Evolutionary conservation across 2,888 invertebrate species (phyloP), one percentile per base, ranked within the genome.

Genomic region (Iphiclides podalirius): DNA sequence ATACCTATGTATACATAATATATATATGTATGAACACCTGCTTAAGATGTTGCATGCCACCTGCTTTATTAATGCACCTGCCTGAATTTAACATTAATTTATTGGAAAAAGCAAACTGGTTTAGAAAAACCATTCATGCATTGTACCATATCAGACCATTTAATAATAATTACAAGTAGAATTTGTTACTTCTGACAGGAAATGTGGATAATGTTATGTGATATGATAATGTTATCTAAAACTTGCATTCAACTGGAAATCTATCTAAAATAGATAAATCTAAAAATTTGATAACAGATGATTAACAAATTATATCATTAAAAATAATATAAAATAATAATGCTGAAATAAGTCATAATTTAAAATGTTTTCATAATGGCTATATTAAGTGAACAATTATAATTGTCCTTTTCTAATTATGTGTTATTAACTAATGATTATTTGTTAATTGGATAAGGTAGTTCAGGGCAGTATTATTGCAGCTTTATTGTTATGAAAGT

Each of bases 21-120:
- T n/a, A n/a, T n/a, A n/a, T n/a, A n/a, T n/a, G n/a, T n/a, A n/a
- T n/a, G 23, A 4, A 38, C 48, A 48, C 23, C 48, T 48, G 43
- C 41, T 12, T 41, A 36, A 14, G 16, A 40, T 31, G 12, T 9
- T 33, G 26, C 26, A 34, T 12, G 31, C 37, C 48, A 48, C 33
- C 48, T 48, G 48, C 23, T 8, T 13, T 35, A 40, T 23, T 1
- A 11, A 12, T 15, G 15, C 48, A 42, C 37, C 48, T 48, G 38
- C 28, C 17, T 16, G 9, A 16, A 17, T 41, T 1, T 9, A 4
- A 8, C 8, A n/a, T n/a, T n/a, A n/a, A n/a, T n/a, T n/a, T n/a
- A n/a, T n/a, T n/a, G n/a, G n/a, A n/a, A n/a, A n/a, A n/a, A n/a
- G n/a, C n/a, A n/a, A n/a, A n/a, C n/a, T n/a, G n/a, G n/a, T n/a